phyloP scores from a whole-genome alignment of 2,113 vertebrate species.

The Pluvianellus socialis region DNA sequence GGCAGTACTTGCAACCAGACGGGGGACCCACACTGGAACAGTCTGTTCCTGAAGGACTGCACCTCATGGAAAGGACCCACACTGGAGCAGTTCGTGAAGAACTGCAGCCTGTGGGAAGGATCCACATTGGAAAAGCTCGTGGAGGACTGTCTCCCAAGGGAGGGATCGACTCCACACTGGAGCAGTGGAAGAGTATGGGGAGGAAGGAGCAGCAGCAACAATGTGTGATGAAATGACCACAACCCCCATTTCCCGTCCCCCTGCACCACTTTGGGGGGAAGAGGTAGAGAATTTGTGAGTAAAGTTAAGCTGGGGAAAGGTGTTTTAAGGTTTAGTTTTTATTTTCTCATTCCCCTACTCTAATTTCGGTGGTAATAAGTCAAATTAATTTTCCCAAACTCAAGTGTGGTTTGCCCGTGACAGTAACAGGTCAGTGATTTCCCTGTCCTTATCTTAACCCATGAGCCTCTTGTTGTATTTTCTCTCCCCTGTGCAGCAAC shows the following conservation, averaged over 20 bases:
- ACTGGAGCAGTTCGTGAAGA: not conserved
- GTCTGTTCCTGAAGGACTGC: not conserved
- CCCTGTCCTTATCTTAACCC: not conserved
- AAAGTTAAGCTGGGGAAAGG: not conserved
- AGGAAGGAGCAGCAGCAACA: not conserved
- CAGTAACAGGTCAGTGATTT: not conserved
- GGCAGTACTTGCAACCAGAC: not conserved
- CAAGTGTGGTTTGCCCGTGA: not conserved
- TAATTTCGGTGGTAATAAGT: not conserved
- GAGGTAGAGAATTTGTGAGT: not conserved
- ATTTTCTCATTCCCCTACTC: not conserved
- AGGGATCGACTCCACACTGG: not conserved
- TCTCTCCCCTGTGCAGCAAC: not conserved
- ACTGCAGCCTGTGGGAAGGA: not conserved
- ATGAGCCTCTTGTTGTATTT: not conserved
- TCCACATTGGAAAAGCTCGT: not conserved
- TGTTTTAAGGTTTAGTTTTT: not conserved
- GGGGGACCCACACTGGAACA: not conserved
- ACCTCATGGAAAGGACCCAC: not conserved
- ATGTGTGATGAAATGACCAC: not conserved
- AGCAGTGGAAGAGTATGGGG: not conserved
- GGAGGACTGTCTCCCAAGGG: not conserved
- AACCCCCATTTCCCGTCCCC: no score
- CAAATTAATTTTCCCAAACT: not conserved
- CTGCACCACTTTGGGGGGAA: not conserved